Percentiles rank a stretch among this genome's conserved stretches.
These are phyloP conservation scores for Colletes gigas DNA, from an alignment of 1,140 invertebrate species.

Conservation along the genomic window DNA sequence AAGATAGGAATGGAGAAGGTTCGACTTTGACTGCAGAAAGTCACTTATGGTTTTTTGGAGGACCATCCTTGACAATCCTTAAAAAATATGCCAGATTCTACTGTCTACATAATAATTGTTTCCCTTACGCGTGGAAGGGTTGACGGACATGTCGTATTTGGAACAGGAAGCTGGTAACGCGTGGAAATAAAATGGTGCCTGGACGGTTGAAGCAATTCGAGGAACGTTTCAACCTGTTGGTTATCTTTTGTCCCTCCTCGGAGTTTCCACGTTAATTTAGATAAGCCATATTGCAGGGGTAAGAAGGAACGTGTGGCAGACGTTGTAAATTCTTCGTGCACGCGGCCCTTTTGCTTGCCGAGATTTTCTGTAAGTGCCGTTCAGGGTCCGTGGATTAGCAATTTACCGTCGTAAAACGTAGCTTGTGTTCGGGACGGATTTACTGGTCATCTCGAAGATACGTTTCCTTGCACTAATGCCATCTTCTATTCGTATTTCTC, in stretches of 20 bases:
- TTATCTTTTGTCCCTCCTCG: neutral
- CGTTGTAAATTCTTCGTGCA: slow-evolving; percentile 34
- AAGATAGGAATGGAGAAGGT: too few relatives aligned
- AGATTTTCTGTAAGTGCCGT: slow-evolving; percentile 5
- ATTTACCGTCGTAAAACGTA: slow-evolving; percentile 21
- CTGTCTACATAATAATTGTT: too few relatives aligned
- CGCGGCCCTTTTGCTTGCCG: slow-evolving; percentile 12
- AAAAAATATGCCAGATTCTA: too few relatives aligned
- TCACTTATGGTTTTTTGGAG: too few relatives aligned
- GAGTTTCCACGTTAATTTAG: slow-evolving; percentile 20
- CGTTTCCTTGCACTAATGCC: neutral
- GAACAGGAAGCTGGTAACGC: too few relatives aligned
- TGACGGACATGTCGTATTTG: too few relatives aligned
- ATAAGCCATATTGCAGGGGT: slow-evolving; percentile 12
- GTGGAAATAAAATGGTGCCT: neutral
- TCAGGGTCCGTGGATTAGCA: slow-evolving; percentile 24
- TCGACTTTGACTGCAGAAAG: too few relatives aligned
- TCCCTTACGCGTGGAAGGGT: too few relatives aligned
- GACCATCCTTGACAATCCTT: too few relatives aligned
- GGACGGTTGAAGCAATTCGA: neutral
- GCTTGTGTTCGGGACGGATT: slow-evolving; percentile 16
- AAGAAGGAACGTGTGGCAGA: neutral
- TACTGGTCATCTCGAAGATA: slow-evolving; percentile 8
- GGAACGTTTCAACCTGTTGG: neutral
- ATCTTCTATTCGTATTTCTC: slow-evolving; percentile 9